Conservation (phyloP, 2,888 invertebrate species). For the Meteorus cinctellus region DNA sequence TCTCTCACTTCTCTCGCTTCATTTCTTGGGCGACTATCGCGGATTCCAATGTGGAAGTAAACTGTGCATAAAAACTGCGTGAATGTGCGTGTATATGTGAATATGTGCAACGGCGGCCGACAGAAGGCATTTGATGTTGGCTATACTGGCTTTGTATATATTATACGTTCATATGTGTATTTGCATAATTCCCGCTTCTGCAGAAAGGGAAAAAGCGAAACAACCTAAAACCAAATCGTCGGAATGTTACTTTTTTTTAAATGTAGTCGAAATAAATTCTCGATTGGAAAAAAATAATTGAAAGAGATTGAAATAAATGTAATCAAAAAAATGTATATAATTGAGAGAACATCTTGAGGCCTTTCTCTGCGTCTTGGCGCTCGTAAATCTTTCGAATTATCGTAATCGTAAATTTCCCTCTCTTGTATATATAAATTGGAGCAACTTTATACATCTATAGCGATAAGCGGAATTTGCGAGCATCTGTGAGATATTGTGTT, state of each 20-base stretch:
- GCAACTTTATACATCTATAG: not conserved
- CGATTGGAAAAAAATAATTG: not conserved
- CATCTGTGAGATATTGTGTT: not conserved
- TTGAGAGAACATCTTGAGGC: not conserved
- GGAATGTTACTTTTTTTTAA: not conserved
- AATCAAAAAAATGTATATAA: not conserved
- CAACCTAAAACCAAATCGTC: constrained; percentile 4
- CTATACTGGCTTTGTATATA: constrained; percentile 3
- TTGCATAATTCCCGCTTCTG: constrained; percentile 23
- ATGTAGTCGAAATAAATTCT: not conserved
- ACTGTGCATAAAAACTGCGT: constrained; percentile 13
- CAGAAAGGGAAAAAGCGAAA: not conserved
- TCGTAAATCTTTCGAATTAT: not conserved
- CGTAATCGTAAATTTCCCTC: constrained; percentile 1
- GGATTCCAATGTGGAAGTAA: constrained; percentile 26
- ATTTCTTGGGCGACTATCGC: constrained; percentile 14
- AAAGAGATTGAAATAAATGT: not conserved
- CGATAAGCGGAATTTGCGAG: not conserved
- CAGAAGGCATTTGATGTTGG: constrained; percentile 33
- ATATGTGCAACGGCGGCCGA: constrained; percentile 12
- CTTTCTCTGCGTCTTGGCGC: not conserved
- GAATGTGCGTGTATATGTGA: not conserved
- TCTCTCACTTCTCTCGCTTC: not conserved
- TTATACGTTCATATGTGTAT: constrained; percentile 5
- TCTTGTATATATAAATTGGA: not conserved